Evolutionary conservation across 2,797 vertebrate species (phyloP).

Genomic region (Chrosomus eos): DNA sequence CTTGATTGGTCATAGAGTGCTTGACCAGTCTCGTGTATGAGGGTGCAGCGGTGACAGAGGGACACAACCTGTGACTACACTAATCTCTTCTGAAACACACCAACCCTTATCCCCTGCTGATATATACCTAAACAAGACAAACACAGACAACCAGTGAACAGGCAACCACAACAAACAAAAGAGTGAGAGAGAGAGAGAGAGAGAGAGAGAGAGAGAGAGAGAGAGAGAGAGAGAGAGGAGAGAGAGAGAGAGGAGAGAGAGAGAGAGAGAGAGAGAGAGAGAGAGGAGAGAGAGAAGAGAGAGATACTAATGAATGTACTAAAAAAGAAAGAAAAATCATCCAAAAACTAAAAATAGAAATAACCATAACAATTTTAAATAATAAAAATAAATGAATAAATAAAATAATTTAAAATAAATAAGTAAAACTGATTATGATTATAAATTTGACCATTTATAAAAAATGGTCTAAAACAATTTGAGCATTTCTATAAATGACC

Average conservation of each 20-base stretch:
- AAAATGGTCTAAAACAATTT: too few species aligned
- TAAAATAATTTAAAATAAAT: not conserved
- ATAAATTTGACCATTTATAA: too few species aligned
- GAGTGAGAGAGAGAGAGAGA: conserved; percentile 18
- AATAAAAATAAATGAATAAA: not conserved
- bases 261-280: not conserved
- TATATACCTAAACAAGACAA: conserved; percentile 42
- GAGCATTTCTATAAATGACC: too few species aligned
- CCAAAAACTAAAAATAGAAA: not conserved
- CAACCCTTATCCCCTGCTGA: conserved; percentile 32
- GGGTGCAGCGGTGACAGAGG: not conserved
- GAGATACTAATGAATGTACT: conserved; percentile 38
- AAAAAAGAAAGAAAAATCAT: conserved; percentile 13
- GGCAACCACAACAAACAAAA: conserved; percentile 40
- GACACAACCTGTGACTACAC: conserved; percentile 26
- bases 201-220: conserved; percentile 42
- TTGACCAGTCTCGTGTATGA: not conserved
- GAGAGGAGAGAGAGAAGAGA: not conserved
- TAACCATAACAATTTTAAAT: not conserved
- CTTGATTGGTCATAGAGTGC: conserved; percentile 13
- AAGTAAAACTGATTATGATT: too few species aligned
- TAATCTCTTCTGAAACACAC: conserved; percentile 46
- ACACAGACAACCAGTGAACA: conserved; percentile 32
- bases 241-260: conserved; percentile 45
- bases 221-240: not conserved